Base-by-base conservation (phyloP, 2,797 vertebrate genomes). In the Melanotaenia pygmaea region DNA sequence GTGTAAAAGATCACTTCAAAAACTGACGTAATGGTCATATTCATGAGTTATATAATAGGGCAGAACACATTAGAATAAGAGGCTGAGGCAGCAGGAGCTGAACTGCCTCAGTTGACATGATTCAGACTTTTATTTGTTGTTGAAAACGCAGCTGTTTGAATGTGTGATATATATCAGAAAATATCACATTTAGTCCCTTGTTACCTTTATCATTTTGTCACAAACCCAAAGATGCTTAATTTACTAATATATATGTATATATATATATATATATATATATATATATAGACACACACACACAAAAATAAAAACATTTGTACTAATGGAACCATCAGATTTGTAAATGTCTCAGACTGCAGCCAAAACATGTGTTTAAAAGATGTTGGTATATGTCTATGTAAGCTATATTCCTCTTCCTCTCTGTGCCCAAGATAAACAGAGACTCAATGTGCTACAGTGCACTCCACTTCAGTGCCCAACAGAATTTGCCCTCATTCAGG, bases 401-500 rank as follows among this genome's bases (percentile, higher is more conserved):
- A 77, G 70, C 70, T 74, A 47, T 66, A 88, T 70, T 83, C 47
- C 59, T 80, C 51, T 67, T 75, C 60, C 74, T 80, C 72, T 75
- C 77, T 59, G 73, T 80, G 74, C 67, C 72, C 68, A 81, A 83
- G 86, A 91, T 77, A 79, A 90, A 82, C 77, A 74, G 75, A 67
- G 80, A 85, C 85, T 90, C 88, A 79, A 79, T 81, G 76, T 88
- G 76, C 65, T 82, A 72, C 45, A 50, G 61, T 87, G 81, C 87
- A 86, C 79, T 90, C 82, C 83, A 88, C 80, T 89, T 84, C 84
- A 79, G 74, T 75, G 81, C 83, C 88, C 85, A 79, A 79, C 82
- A 85, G 81, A 88, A 91, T 92, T 81, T 75, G 69, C 86, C 90
- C 88, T 90, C 87, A 88, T 91, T 92, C 87, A 89, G 87, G 88